phyloP scores from a whole-genome alignment of 1,140 invertebrate genomes.

The Lepidurus apus region DNA sequence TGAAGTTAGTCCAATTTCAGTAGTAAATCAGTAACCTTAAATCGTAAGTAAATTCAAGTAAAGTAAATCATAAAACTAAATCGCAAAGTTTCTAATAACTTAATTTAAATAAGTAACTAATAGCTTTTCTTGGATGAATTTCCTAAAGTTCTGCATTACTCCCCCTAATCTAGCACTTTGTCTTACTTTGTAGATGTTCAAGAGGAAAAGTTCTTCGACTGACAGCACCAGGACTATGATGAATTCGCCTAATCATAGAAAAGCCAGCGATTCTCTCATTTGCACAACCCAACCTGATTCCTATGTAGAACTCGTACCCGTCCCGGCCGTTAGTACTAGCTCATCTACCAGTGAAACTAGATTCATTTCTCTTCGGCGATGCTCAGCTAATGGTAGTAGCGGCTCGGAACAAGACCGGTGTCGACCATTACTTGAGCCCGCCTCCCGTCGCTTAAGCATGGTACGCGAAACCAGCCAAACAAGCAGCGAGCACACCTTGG shows the following conservation, averaged over 20 bases:
- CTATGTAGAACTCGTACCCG: neutral
- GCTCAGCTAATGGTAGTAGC: neutral
- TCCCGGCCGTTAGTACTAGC: neutral
- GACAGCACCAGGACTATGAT: neutral
- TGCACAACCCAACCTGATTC: conserved; percentile 5
- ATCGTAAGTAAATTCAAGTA: too few species aligned
- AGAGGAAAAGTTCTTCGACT: conserved; percentile 14
- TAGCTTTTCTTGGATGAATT: too few species aligned
- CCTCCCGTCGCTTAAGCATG: neutral
- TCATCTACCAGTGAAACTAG: neutral
- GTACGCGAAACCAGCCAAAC: neutral
- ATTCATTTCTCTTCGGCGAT: neutral
- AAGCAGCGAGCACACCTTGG: neutral
- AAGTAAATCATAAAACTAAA: too few species aligned
- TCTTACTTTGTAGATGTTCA: neutral
- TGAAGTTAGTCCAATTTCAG: too few species aligned
- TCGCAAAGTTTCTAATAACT: too few species aligned
- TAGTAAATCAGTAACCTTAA: too few species aligned
- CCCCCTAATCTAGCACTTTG: neutral
- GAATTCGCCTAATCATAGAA: conserved; percentile 1
- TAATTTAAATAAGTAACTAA: too few species aligned
- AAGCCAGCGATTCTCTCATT: neutral
- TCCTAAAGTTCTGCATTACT: neutral
- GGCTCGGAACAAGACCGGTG: neutral
- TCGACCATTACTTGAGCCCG: neutral